Percentiles rank a stretch among this genome's conserved stretches.
Evolutionary conservation across 1,140 invertebrate genomes (phyloP).

Genomic region (Coelopa frigida): DNA sequence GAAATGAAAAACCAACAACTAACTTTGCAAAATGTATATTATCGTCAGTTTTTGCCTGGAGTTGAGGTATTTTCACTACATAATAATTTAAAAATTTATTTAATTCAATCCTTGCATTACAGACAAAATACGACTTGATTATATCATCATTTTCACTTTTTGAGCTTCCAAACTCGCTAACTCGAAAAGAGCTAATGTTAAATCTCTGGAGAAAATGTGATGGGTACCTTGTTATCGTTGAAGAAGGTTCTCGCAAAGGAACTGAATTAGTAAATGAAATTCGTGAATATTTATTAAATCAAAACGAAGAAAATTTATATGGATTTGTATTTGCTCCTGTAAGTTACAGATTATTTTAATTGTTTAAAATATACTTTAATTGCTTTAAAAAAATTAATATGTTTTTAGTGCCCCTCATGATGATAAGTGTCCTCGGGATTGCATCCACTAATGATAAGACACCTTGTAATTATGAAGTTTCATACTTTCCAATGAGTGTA

Average conservation of each 20-base stretch:
- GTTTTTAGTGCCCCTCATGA: slow-evolving; percentile 72
- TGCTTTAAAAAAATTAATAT: slow-evolving; percentile 11
- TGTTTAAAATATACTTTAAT: slow-evolving; percentile 3
- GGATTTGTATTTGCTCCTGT: slow-evolving; percentile 70
- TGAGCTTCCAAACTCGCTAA: slow-evolving; percentile 62
- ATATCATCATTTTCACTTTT: slow-evolving; percentile 73
- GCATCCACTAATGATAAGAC: slow-evolving; percentile 48
- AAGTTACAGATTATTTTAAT: slow-evolving; percentile 23
- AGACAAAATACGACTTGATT: slow-evolving; percentile 72
- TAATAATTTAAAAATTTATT: slow-evolving; percentile 2
- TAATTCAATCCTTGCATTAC: slow-evolving; percentile 28
- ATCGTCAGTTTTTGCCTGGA: slow-evolving; percentile 73
- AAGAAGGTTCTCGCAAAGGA: slow-evolving; percentile 74
- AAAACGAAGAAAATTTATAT: slow-evolving; percentile 36
- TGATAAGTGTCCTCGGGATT: slow-evolving; percentile 58
- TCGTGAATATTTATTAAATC: slow-evolving; percentile 61
- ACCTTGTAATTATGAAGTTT: slow-evolving; percentile 70
- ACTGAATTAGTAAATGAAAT: slow-evolving; percentile 71
- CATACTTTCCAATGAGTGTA: slow-evolving; percentile 55
- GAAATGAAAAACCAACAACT: slow-evolving; percentile 52
- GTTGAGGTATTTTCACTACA: slow-evolving; percentile 38
- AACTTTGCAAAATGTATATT: slow-evolving; percentile 56
- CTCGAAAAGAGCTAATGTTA: slow-evolving; percentile 61
- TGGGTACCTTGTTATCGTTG: slow-evolving; percentile 74
- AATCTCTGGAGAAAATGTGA: slow-evolving; percentile 82